Evolutionary conservation across 2,797 vertebrate genomes (phyloP).

Genomic region (Iguana delicatissima): DNA sequence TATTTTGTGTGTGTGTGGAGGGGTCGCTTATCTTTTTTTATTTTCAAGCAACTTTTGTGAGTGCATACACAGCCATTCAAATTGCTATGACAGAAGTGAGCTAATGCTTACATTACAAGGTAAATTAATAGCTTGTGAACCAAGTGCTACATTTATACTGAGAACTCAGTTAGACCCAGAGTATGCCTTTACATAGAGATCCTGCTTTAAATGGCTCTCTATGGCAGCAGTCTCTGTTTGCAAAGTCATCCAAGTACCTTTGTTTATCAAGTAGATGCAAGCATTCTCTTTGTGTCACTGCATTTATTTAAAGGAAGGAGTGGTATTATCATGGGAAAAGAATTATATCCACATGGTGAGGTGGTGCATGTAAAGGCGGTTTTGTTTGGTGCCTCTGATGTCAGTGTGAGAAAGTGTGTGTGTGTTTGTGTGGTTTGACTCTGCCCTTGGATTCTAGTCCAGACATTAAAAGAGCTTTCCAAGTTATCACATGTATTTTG

Average conservation of each 20-base stretch:
- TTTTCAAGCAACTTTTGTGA: conserved; percentile 22
- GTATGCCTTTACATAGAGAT: background rate
- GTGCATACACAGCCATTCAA: conserved; percentile 40
- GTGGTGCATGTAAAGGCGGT: background rate
- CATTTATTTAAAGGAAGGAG: background rate
- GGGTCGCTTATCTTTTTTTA: conserved; percentile 28
- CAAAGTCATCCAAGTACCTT: background rate
- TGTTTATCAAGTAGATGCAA: background rate
- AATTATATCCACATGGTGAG: background rate
- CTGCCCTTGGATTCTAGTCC: too few relatives aligned
- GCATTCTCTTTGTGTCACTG: background rate
- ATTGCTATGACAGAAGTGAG: conserved; percentile 36
- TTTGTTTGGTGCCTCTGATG: too few relatives aligned
- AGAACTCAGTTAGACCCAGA: conserved; percentile 5
- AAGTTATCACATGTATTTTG: too few relatives aligned
- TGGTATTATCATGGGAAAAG: background rate
- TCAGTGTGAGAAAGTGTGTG: too few relatives aligned
- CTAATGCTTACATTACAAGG: conserved; percentile 43
- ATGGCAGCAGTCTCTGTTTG: background rate
- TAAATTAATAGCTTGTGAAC: background rate
- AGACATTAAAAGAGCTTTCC: too few relatives aligned
- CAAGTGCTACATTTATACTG: conserved; percentile 3
- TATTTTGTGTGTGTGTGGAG: too few relatives aligned
- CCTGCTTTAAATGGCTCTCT: background rate
- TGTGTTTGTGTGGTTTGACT: too few relatives aligned